phyloP scores from a whole-genome alignment of 2,113 vertebrate genomes.

The Catharus bicknelli region DNA sequence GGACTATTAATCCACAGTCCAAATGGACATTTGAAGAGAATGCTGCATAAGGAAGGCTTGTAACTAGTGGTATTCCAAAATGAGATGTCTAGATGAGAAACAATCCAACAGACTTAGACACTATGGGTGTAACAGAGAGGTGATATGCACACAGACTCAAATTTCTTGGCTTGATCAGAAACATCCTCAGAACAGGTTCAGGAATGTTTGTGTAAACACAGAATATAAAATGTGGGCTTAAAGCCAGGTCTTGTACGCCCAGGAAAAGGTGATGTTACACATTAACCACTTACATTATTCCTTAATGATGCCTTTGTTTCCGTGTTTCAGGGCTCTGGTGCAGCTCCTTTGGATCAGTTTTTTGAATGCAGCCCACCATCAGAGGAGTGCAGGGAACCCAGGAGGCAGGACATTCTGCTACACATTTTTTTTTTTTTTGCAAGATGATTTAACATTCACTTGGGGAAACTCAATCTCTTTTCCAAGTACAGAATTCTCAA shows the following conservation, averaged over 20 bases:
- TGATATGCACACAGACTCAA: neutral
- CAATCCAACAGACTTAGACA: neutral
- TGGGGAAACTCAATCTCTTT: neutral
- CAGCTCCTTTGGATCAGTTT: neutral
- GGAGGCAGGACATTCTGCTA: neutral
- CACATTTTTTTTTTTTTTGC: neutral
- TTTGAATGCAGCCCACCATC: neutral
- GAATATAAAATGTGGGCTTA: neutral
- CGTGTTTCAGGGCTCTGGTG: neutral
- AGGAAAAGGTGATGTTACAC: neutral
- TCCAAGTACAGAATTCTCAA: neutral
- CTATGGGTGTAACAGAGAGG: neutral
- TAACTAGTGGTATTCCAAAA: neutral
- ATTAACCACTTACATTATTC: neutral
- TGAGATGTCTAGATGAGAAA: neutral
- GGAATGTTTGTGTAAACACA: rapidly evolving
- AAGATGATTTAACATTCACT: neutral
- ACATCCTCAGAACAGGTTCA: rapidly evolving
- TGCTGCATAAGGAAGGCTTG: neutral
- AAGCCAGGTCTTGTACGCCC: neutral
- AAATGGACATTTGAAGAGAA: neutral
- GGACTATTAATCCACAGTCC: neutral
- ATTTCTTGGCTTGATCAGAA: neutral
- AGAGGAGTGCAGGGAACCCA: neutral
- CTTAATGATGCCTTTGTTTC: neutral